A percentile compares a stretch with the other conserved stretches of the same genome.
Conservation (phyloP, 2,888 invertebrate genomes). For the Pogonocherus hispidulus region DNA sequence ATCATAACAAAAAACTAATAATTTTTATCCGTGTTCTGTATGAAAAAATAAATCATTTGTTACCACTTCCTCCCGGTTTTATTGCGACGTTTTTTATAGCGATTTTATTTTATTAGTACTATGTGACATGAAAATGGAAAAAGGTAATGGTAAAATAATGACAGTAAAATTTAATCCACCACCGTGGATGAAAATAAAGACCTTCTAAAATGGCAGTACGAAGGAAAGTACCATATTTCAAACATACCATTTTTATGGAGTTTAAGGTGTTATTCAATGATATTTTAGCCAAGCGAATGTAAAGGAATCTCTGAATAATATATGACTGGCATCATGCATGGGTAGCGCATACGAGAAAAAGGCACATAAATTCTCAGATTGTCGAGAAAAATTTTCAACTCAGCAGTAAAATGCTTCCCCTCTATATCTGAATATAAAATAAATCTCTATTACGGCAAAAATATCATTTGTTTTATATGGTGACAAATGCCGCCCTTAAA, state of each 20-base stretch:
- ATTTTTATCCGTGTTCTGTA: too few species aligned
- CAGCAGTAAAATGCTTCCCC: constrained; percentile 60
- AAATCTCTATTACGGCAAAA: constrained; percentile 54
- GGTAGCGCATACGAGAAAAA: constrained; percentile 59
- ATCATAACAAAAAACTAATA: too few species aligned
- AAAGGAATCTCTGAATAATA: constrained; percentile 62
- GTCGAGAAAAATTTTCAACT: constrained; percentile 64
- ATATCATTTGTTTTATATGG: constrained; percentile 49
- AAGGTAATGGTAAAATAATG: background rate
- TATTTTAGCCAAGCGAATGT: constrained; percentile 55
- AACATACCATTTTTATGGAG: constrained; percentile 26
- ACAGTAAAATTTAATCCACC: background rate
- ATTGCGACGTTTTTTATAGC: background rate
- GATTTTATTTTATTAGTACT: background rate
- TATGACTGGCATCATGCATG: constrained; percentile 61
- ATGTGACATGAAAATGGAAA: background rate
- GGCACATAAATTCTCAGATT: constrained; percentile 64
- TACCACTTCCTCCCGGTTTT: too few species aligned
- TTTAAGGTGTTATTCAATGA: constrained; percentile 54
- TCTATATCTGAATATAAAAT: constrained; percentile 56
- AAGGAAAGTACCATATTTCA: constrained; percentile 14
- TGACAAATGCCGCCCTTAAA: constrained; percentile 27
- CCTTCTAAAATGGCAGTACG: background rate
- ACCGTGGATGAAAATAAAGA: background rate
- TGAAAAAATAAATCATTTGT: too few species aligned